Percentiles rank a stretch among this genome's conserved stretches.
Evolutionary conservation across 2,888 invertebrate species (phyloP).

Genomic region (Drosophila crucigera): DNA sequence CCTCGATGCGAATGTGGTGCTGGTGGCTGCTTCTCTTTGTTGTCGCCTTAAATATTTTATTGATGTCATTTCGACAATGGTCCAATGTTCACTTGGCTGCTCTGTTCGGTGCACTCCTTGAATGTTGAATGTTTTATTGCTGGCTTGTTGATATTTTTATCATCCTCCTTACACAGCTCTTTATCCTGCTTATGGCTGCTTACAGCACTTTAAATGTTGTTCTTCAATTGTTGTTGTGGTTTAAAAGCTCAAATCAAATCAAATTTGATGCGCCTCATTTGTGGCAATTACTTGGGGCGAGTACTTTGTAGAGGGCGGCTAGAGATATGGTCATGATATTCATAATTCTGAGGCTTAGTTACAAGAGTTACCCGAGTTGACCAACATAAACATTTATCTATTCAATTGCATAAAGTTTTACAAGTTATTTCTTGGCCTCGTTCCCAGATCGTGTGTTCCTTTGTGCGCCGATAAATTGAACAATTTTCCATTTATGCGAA

Average conservation of each 20-base stretch:
- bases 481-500: constrained; percentile 72
- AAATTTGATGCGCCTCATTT: constrained; percentile 64
- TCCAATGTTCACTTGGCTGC: constrained; percentile 67
- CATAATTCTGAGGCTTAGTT: constrained; percentile 6
- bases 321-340: not conserved
- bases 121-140: constrained; percentile 64
- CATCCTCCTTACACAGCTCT: constrained; percentile 32
- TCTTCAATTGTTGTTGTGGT: constrained; percentile 37
- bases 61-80: constrained; percentile 76
- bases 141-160: constrained; percentile 73
- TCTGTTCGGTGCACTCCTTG: constrained; percentile 29
- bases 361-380: constrained; percentile 28
- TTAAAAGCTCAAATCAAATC: constrained; percentile 58
- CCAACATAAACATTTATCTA: constrained; percentile 55
- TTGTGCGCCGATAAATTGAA: constrained; percentile 72
- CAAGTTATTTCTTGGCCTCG: constrained; percentile 34
- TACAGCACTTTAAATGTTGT: constrained; percentile 56
- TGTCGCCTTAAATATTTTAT: constrained; percentile 74
- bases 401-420: constrained; percentile 46
- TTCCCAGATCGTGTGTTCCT: constrained; percentile 22
- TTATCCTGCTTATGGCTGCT: constrained; percentile 39
- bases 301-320: not conserved
- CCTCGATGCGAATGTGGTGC: constrained; percentile 34
- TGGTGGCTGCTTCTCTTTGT: constrained; percentile 43
- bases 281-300: constrained; percentile 36